phyloP scores from a whole-genome alignment of 2,888 invertebrate genomes.

The Dicyrtomina minuta region DNA sequence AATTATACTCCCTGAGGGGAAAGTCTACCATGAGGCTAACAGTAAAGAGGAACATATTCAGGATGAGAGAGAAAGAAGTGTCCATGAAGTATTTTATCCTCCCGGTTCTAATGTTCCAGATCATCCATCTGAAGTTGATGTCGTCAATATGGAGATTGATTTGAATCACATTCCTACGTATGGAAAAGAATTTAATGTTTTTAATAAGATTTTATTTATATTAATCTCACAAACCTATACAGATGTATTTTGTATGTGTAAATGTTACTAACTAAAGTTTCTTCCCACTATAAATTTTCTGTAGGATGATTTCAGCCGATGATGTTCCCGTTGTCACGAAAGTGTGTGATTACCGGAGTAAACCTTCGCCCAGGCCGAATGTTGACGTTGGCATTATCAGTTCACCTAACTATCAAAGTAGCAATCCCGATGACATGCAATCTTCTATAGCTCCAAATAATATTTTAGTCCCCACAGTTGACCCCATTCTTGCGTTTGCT shows the following conservation, averaged over 20 bases:
- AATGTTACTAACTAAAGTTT: background rate
- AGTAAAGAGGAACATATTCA: slow-evolving; percentile 86
- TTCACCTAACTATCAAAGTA: background rate
- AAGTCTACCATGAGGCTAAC: slow-evolving; percentile 58
- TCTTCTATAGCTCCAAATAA: background rate
- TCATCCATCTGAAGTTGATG: slow-evolving; percentile 80
- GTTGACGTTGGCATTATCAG: no score
- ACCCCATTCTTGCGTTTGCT: background rate
- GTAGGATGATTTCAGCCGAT: slow-evolving; percentile 75
- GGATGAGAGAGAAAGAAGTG: slow-evolving; percentile 79
- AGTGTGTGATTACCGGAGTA: slow-evolving; percentile 23
- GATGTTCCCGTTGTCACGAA: slow-evolving; percentile 81
- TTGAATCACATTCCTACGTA: slow-evolving; percentile 38
- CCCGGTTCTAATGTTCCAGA: slow-evolving; percentile 68
- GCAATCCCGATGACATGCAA: background rate
- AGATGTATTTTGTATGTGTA: background rate
- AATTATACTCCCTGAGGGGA: slow-evolving; percentile 62
- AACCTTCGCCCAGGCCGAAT: slow-evolving; percentile 23
- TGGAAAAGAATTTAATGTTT: slow-evolving; percentile 2
- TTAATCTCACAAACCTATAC: background rate
- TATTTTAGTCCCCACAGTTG: background rate
- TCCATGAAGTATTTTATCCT: slow-evolving; percentile 79
- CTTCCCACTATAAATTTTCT: background rate
- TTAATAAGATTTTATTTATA: background rate
- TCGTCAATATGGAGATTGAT: slow-evolving; percentile 64